Base-by-base conservation (phyloP, 2,113 vertebrate genomes). In the Alectura lathami region DNA sequence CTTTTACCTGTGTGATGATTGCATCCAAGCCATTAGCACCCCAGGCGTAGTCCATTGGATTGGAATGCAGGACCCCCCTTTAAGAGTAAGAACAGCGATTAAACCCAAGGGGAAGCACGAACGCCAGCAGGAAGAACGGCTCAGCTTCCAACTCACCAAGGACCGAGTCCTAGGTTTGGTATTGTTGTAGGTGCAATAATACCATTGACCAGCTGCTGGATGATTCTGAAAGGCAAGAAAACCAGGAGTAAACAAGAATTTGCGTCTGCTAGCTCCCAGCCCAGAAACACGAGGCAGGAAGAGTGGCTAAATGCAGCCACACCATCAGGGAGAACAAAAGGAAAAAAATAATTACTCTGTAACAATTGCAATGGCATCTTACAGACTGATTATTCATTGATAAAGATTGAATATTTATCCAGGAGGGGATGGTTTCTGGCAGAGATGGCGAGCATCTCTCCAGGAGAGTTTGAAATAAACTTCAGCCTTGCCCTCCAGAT, bases 21-120 rank as follows among this genome's bases (percentile, higher is more conserved):
- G 99, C 98, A 80, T 99, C 99, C 95, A 99, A 96, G 89, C 99
- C 99, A 2, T 99, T 99, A 91, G 99, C 99, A 50, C 99, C 99
- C 99, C 99, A 99, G 14, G 99, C 99, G 5, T 99, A 99, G 98
- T 99, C 99, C 99, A 99, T 99, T 5, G 99, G 99, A 96, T 99
- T 99, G 54, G 99, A 99, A 96, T 99, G 99, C 97, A 99, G 97
- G 97, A 99, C 98, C 12, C 99, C 99, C 99, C 99, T 99, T 78
- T 50, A 97, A 79, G 80, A 84, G 96, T 50, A 91, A 81, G 94
- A 73, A 94, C 63, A 93, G 69, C 32, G 79, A 34, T 83, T 88
- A 80, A 83, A 72, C 23, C 54, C 3, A 30, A 40, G 69, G 7
- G 8, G 59, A 34, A 79, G 50, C 3, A 45, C 0, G 1, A 32